phyloP scores from a whole-genome alignment of 1,140 invertebrate genomes.

The Oncopeltus fasciatus region DNA sequence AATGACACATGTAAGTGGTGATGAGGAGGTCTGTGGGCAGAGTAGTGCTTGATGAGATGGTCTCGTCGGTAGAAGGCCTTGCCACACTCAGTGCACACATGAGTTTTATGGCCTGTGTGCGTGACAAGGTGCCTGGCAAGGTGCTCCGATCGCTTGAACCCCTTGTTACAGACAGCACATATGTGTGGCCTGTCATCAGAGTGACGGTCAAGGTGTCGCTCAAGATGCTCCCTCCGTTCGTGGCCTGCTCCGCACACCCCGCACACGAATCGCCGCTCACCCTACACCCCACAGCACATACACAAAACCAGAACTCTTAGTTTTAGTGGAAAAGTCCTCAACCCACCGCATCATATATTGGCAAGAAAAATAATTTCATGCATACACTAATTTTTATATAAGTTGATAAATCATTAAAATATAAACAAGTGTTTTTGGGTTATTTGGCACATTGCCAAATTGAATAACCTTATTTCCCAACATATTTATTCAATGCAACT shows the following conservation, averaged over 20 bases:
- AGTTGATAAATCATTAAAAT: too few species aligned
- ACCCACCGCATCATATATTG: slow-evolving; percentile 1
- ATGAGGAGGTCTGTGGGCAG: slow-evolving; percentile 15
- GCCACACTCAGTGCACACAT: slow-evolving; percentile 67
- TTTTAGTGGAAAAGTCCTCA: not conserved
- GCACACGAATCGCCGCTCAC: slow-evolving; percentile 23
- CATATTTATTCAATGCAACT: too few species aligned
- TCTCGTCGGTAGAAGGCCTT: slow-evolving; percentile 62
- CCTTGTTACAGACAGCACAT: slow-evolving; percentile 67
- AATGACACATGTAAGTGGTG: not conserved
- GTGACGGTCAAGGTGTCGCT: slow-evolving; percentile 25
- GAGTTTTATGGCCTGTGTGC: slow-evolving; percentile 68
- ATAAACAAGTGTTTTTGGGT: too few species aligned
- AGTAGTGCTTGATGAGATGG: slow-evolving; percentile 40
- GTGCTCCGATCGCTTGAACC: slow-evolving; percentile 71
- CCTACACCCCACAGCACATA: not conserved
- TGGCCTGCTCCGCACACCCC: slow-evolving; percentile 27
- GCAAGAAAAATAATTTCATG: too few species aligned
- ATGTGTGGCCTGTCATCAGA: slow-evolving; percentile 37
- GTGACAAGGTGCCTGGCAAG: slow-evolving; percentile 68
- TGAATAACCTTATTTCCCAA: too few species aligned
- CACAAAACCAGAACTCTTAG: slow-evolving; percentile 6
- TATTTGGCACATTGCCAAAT: too few species aligned
- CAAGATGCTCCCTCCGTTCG: slow-evolving; percentile 26
- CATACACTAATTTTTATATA: too few species aligned